Evolutionary conservation across 2,113 vertebrate species (phyloP).

Genomic region (Phylloscopus trochilus): DNA sequence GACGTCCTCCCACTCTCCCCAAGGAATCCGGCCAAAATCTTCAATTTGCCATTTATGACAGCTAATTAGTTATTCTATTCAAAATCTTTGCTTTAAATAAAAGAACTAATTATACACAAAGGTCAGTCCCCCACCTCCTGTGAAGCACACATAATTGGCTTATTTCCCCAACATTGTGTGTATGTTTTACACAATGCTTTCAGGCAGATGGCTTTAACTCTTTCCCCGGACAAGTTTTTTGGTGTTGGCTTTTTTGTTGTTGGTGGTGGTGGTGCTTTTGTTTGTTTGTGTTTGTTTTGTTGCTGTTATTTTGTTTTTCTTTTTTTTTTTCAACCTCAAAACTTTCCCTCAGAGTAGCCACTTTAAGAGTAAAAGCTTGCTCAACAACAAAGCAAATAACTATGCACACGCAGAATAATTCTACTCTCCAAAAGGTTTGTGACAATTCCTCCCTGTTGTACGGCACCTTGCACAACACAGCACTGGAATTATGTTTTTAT

Average conservation of each 20-base stretch:
- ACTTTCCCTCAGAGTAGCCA: neutral
- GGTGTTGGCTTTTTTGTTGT: neutral
- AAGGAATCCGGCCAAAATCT: slow-evolving; percentile 82
- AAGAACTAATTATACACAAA: slow-evolving; percentile 92
- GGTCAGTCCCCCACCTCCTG: slow-evolving; percentile 82
- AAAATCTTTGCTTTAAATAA: slow-evolving; percentile 94
- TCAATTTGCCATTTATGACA: slow-evolving; percentile 93
- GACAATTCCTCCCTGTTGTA: neutral
- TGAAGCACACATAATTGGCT: slow-evolving; percentile 85
- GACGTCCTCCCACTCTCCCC: slow-evolving; percentile 74
- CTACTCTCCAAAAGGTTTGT: neutral
- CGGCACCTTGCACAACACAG: neutral
- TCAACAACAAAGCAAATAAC: neutral
- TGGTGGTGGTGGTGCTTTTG: neutral
- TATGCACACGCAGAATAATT: neutral
- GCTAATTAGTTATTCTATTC: slow-evolving; percentile 93
- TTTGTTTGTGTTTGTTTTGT: neutral
- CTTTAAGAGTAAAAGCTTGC: neutral
- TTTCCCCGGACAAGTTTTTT: slow-evolving; percentile 52
- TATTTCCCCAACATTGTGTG: slow-evolving; percentile 78
- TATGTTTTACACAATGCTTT: slow-evolving; percentile 80
- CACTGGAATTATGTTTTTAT: neutral
- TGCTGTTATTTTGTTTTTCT: neutral
- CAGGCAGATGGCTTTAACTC: slow-evolving; percentile 77
- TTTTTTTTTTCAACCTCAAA: neutral